Evolutionary conservation across 1,140 invertebrate genomes (phyloP).

Genomic region (Matsumurasca onukii): DNA sequence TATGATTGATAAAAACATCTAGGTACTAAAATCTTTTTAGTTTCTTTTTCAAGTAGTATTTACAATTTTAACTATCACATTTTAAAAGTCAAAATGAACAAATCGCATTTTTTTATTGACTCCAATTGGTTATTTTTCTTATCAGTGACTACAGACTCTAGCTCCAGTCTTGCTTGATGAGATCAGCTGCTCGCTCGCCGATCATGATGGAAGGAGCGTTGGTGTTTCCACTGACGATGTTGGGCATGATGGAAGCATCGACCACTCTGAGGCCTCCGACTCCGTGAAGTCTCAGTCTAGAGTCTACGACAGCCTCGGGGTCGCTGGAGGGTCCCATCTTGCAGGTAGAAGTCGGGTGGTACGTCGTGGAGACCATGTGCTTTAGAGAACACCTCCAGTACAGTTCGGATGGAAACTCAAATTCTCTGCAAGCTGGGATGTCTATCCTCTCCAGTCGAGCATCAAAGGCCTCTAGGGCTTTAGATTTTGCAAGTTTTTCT

Average conservation of each 20-base stretch:
- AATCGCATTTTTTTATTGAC: too few relatives aligned
- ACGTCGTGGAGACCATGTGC: slow-evolving; percentile 53
- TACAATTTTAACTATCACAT: too few relatives aligned
- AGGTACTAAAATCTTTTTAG: too few relatives aligned
- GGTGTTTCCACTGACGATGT: slow-evolving; percentile 31
- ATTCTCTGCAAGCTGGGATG: slow-evolving; percentile 29
- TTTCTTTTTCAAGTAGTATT: too few relatives aligned
- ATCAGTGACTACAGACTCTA: too few relatives aligned
- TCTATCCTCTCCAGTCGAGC: slow-evolving; percentile 19
- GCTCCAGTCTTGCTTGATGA: slow-evolving; percentile 50
- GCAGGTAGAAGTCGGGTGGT: slow-evolving; percentile 60
- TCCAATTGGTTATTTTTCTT: too few relatives aligned
- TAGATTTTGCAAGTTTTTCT: slow-evolving; percentile 53
- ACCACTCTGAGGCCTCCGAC: slow-evolving; percentile 47
- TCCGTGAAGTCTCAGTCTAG: slow-evolving; percentile 47
- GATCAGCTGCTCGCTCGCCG: slow-evolving; percentile 56
- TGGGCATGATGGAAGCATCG: slow-evolving; percentile 48
- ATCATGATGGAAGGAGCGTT: slow-evolving; percentile 59
- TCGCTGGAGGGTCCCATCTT: slow-evolving; percentile 57
- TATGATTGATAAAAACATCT: too few relatives aligned
- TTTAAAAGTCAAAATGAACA: too few relatives aligned
- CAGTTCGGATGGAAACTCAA: slow-evolving; percentile 43
- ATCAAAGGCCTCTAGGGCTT: slow-evolving; percentile 55
- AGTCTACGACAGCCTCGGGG: slow-evolving; percentile 52
- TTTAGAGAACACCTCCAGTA: slow-evolving; percentile 48